Percentiles rank a stretch among this genome's conserved stretches.
Evolutionary conservation across 2,113 vertebrate genomes (phyloP).

Genomic region (Ancistrus triradiatus): DNA sequence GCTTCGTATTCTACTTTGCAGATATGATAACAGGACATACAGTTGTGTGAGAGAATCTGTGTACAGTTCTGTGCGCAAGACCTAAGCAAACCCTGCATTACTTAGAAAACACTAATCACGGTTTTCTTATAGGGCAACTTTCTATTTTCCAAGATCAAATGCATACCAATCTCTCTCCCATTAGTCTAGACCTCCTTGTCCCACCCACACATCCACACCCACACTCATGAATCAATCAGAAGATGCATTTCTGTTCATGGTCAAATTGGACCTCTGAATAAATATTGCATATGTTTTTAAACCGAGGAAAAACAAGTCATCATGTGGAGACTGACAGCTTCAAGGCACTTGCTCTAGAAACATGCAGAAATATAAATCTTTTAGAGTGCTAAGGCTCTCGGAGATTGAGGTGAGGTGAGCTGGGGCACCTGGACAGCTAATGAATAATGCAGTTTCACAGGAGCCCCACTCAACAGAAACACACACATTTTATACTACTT

Average conservation of each 20-base stretch:
- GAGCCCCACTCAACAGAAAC: constrained; percentile 18
- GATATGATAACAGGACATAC: no score
- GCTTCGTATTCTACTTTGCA: no score
- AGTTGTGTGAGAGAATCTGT: no score
- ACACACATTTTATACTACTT: no score
- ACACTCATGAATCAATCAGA: constrained; percentile 54
- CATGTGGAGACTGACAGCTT: constrained; percentile 54
- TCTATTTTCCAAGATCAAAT: neutral
- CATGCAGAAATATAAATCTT: constrained; percentile 61
- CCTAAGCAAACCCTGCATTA: no score
- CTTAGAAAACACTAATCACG: no score
- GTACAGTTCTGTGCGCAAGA: no score
- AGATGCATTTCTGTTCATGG: constrained; percentile 46
- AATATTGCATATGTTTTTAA: constrained; percentile 60
- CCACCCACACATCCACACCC: constrained; percentile 32
- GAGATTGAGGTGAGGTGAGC: constrained; percentile 21
- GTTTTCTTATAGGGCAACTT: no score
- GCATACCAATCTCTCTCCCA: constrained; percentile 7
- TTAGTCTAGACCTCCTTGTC: constrained; percentile 23
- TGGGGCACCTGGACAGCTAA: constrained; percentile 36
- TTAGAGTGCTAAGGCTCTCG: constrained; percentile 38
- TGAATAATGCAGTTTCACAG: constrained; percentile 40
- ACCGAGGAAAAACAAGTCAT: constrained; percentile 38
- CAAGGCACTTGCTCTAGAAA: constrained; percentile 57
- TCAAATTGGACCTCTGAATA: constrained; percentile 59